Percentiles rank a stretch among this genome's conserved stretches.
These are phyloP conservation scores for Elysia crispata DNA, from an alignment of 2,888 invertebrate species.

Conservation along the genomic window DNA sequence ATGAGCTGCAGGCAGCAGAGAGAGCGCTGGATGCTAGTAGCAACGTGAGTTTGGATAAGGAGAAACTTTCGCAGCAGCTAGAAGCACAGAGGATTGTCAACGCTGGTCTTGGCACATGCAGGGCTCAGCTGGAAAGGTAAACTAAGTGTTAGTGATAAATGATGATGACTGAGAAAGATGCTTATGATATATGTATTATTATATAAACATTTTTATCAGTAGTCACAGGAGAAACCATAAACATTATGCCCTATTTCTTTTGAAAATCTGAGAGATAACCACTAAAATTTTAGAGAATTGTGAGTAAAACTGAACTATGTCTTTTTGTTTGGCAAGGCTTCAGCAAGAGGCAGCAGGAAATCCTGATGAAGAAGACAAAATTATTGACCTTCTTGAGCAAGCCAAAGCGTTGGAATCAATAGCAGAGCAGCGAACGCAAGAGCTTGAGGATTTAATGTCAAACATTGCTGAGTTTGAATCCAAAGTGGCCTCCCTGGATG, in stretches of 20 bases:
- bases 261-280: no score
- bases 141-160: no score
- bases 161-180: no score
- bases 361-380: conserved; percentile 61
- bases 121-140: conserved; percentile 63
- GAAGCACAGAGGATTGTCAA: conserved; percentile 86
- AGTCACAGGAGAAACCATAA: no score
- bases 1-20: conserved; percentile 69
- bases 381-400: conserved; percentile 55
- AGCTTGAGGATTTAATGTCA: conserved; percentile 64
- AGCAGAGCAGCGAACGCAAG: conserved; percentile 61
- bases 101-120: conserved; percentile 70
- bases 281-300: neutral
- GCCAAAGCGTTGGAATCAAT: conserved; percentile 63
- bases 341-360: conserved; percentile 62
- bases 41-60: conserved; percentile 90
- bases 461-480: conserved; percentile 63
- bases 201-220: no score
- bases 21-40: conserved; percentile 58
- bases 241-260: no score
- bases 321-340: conserved; percentile 48
- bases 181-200: no score
- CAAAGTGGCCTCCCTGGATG: conserved; percentile 64
- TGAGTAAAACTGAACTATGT: neutral
- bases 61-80: conserved; percentile 92